Evolutionary conservation across 1,140 invertebrate genomes (phyloP).

Genomic region (Scaptodrosophila lebanonensis): DNA sequence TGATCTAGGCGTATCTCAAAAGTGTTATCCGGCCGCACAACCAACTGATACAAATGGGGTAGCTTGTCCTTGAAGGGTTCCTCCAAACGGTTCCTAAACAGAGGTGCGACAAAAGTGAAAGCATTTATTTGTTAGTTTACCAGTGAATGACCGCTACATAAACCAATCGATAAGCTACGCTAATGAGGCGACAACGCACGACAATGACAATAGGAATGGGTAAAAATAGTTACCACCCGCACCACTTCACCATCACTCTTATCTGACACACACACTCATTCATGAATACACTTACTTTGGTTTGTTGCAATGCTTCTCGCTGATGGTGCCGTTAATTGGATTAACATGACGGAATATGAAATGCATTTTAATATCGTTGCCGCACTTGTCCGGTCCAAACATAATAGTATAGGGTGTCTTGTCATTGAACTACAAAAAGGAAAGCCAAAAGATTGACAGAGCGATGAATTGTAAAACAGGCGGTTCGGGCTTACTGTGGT

Average conservation of each 20-base stretch:
- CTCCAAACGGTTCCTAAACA: slow-evolving; percentile 84
- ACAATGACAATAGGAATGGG: too few relatives aligned
- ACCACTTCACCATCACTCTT: slow-evolving; percentile 9
- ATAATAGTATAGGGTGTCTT: slow-evolving; percentile 98
- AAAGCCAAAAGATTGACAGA: slow-evolving; percentile 1
- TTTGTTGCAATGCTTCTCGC: slow-evolving; percentile 95
- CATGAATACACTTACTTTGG: slow-evolving; percentile 80
- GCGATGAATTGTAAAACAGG: not conserved
- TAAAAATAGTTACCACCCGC: slow-evolving; percentile 25
- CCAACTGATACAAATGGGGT: slow-evolving; percentile 95
- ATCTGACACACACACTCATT: slow-evolving; percentile 23
- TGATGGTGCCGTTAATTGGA: slow-evolving; percentile 91
- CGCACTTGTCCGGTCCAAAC: slow-evolving; percentile 99
- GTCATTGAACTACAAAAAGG: slow-evolving; percentile 86
- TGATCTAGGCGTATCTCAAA: slow-evolving; percentile 85
- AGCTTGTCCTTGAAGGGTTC: slow-evolving; percentile 96
- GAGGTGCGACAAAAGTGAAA: slow-evolving; percentile 4
- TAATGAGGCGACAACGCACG: too few relatives aligned
- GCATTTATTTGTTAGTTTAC: slow-evolving; percentile 9
- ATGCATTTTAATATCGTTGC: slow-evolving; percentile 96
- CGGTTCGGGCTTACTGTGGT: slow-evolving; percentile 75
- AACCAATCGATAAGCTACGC: slow-evolving; percentile 1
- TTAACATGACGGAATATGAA: slow-evolving; percentile 99
- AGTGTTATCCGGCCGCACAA: slow-evolving; percentile 92
- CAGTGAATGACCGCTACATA: slow-evolving; percentile 24